A percentile compares a stretch with the other conserved stretches of the same genome.
Conservation (phyloP, 2,888 invertebrate genomes). For the Lottia scabra region DNA sequence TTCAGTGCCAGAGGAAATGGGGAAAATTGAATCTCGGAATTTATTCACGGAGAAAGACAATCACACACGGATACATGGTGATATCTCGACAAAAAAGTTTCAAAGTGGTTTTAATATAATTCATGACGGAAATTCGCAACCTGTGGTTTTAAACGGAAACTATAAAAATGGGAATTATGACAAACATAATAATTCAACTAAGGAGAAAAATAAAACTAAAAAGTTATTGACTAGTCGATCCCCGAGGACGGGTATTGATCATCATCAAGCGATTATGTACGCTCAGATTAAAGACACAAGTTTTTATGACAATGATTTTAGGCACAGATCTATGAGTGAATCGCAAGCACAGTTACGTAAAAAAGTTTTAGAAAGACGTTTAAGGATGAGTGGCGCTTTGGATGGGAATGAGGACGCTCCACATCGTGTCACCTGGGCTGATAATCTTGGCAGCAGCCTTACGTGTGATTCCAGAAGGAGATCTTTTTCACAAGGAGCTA, state of each 20-base stretch:
- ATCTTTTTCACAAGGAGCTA: background rate
- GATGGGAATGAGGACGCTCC: background rate
- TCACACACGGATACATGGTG: background rate
- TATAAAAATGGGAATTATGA: background rate
- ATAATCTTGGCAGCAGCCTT: background rate
- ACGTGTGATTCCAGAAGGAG: background rate
- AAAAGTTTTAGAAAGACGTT: background rate
- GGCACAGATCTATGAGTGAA: background rate
- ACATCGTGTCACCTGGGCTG: background rate
- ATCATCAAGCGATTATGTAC: background rate
- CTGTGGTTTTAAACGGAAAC: background rate
- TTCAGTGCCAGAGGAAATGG: background rate
- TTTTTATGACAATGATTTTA: background rate
- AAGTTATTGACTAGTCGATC: background rate
- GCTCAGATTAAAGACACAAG: background rate
- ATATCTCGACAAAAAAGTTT: no score
- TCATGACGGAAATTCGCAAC: background rate
- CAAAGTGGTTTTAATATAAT: no score
- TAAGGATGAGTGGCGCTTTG: background rate
- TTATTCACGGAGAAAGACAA: background rate
- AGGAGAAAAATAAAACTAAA: background rate
- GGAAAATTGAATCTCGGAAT: conserved; percentile 1
- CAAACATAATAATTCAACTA: background rate
- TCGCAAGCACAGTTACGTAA: background rate
- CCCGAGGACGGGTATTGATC: background rate